phyloP scores from a whole-genome alignment of 2,888 invertebrate species.

The Lithophane ornitopus region DNA sequence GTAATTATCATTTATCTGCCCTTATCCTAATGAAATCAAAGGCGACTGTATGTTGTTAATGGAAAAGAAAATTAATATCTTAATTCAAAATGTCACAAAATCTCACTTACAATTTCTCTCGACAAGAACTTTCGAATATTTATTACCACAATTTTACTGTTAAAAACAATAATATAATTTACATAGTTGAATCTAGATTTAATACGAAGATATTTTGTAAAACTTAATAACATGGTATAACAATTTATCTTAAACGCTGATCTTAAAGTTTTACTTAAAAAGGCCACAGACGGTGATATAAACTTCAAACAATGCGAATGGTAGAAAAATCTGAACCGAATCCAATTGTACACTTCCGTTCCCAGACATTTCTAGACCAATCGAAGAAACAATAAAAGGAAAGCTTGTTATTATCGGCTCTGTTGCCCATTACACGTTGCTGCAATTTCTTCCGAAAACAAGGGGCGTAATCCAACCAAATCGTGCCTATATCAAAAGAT shows the following conservation, averaged over 20 bases:
- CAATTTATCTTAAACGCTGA: slow-evolving; percentile 11
- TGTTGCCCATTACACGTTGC: slow-evolving; percentile 49
- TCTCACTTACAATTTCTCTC: neutral
- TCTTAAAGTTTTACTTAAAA: slow-evolving; percentile 40
- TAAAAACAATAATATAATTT: slow-evolving; percentile 3
- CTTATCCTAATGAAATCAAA: slow-evolving; percentile 8
- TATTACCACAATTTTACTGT: slow-evolving; percentile 10
- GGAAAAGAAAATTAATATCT: slow-evolving; percentile 18
- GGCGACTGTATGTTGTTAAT: slow-evolving; percentile 4
- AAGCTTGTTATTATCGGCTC: slow-evolving; percentile 71
- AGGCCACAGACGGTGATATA: slow-evolving; percentile 26
- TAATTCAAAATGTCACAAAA: slow-evolving; percentile 22
- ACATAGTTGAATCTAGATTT: neutral
- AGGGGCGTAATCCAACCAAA: slow-evolving; percentile 61
- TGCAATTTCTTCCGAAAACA: slow-evolving; percentile 64
- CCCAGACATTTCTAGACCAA: slow-evolving; percentile 75
- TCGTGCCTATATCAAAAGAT: slow-evolving; percentile 62
- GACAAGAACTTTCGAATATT: slow-evolving; percentile 15
- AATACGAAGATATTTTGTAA: neutral
- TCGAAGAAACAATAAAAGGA: slow-evolving; percentile 76
- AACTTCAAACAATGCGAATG: slow-evolving; percentile 58
- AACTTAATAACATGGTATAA: neutral
- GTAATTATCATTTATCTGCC: neutral
- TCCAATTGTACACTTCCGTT: slow-evolving; percentile 77
- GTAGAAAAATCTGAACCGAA: slow-evolving; percentile 64